phyloP scores from a whole-genome alignment of 1,140 invertebrate species.

The Semibalanus balanoides region DNA sequence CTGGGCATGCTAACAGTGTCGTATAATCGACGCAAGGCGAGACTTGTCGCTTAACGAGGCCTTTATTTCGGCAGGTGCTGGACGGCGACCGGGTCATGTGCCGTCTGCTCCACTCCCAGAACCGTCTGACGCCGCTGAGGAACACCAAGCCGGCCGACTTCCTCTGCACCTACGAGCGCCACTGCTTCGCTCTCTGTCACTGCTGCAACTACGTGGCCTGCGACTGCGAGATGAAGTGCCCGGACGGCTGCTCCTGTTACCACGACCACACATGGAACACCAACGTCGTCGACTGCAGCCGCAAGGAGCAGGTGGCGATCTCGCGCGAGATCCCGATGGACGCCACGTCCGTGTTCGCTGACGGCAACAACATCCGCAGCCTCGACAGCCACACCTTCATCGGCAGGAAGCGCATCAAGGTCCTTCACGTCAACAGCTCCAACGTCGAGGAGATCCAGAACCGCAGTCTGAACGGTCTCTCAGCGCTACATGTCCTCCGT shows the following conservation, averaged over 20 bases:
- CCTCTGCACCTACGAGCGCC: conserved; percentile 78
- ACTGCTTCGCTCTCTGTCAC: conserved; percentile 82
- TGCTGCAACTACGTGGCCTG: conserved; percentile 91
- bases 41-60: background rate
- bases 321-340: conserved; percentile 84
- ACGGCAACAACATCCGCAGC: conserved; percentile 75
- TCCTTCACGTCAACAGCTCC: conserved; percentile 75
- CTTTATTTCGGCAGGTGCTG: background rate
- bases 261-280: conserved; percentile 85
- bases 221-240: conserved; percentile 76
- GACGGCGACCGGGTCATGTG: background rate
- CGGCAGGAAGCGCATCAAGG: conserved; percentile 69
- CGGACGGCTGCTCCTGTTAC: conserved; percentile 85
- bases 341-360: conserved; percentile 79
- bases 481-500: conserved; percentile 47
- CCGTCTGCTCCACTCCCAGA: background rate
- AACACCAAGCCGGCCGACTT: conserved; percentile 53
- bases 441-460: conserved; percentile 70
- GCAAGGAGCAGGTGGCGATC: conserved; percentile 45
- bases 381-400: conserved; percentile 79
- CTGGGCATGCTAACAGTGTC: background rate
- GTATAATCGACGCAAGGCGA: background rate
- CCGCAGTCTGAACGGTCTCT: conserved; percentile 74
- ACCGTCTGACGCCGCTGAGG: background rate
- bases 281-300: conserved; percentile 83